phyloP scores from a whole-genome alignment of 1,140 invertebrate species.

The Achatina immaculata region DNA sequence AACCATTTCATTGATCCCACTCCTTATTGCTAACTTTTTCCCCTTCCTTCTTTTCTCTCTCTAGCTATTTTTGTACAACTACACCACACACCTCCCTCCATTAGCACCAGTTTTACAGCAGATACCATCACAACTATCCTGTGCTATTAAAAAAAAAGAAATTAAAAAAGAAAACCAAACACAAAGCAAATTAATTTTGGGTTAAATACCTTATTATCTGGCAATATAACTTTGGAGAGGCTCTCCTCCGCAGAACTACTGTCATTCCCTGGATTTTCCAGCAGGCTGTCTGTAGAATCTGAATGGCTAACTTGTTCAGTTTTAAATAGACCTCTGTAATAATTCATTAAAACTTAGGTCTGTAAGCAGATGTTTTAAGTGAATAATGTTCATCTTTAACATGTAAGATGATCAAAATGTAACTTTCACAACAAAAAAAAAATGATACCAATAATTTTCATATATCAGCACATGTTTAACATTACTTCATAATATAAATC shows the following conservation, averaged over 20 bases:
- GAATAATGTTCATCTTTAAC: neutral
- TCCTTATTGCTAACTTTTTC: no score
- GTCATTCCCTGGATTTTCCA: slow-evolving; percentile 44
- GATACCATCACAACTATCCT: no score
- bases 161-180: no score
- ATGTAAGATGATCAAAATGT: neutral
- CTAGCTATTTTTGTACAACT: no score
- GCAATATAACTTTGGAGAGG: slow-evolving; percentile 88
- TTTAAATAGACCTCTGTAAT: slow-evolving; percentile 42
- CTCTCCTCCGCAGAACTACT: slow-evolving; percentile 71
- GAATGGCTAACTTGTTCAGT: slow-evolving; percentile 37
- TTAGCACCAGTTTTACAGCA: no score
- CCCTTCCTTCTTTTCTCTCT: no score
- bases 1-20: no score
- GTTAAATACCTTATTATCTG: slow-evolving; percentile 82
- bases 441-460: neutral
- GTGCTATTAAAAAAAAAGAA: no score
- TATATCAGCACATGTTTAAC: neutral
- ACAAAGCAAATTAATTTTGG: no score
- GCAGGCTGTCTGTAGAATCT: slow-evolving; percentile 46
- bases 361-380: neutral
- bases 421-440: neutral
- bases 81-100: no score
- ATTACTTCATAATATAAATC: neutral
- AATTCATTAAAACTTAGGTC: neutral